phyloP scores from a whole-genome alignment of 2,888 invertebrate genomes.

The Chelonus formosanus region DNA sequence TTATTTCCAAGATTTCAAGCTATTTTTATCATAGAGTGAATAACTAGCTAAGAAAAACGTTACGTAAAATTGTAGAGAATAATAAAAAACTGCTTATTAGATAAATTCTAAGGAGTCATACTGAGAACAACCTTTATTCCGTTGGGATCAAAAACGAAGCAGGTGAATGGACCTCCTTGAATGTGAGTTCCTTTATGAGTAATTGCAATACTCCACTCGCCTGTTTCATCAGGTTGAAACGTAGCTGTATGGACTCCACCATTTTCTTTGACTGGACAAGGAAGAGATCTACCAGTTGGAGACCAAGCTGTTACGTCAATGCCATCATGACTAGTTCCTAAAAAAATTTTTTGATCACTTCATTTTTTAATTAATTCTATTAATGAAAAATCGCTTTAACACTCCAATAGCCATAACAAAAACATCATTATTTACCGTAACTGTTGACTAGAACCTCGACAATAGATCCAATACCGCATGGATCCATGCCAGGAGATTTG shows the following conservation, averaged over 20 bases:
- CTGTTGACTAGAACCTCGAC: constrained; percentile 93
- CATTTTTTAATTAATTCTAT: no score
- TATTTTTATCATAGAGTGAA: no score
- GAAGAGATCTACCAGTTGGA: constrained; percentile 84
- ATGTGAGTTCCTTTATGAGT: constrained; percentile 96
- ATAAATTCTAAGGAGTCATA: not conserved
- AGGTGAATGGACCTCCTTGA: constrained; percentile 94
- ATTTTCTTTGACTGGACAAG: constrained; percentile 85
- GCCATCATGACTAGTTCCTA: constrained; percentile 69
- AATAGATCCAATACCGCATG: constrained; percentile 92
- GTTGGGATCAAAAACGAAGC: constrained; percentile 94
- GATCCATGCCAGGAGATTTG: constrained; percentile 91
- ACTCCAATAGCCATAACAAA: no score
- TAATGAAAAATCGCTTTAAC: no score
- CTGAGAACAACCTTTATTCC: constrained; percentile 74
- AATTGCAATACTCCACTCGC: constrained; percentile 96
- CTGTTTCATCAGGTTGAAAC: constrained; percentile 96
- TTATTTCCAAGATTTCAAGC: not conserved
- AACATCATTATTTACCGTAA: constrained; percentile 69
- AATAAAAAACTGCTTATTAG: no score
- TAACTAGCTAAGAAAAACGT: no score
- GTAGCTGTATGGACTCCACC: constrained; percentile 93
- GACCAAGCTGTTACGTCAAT: constrained; percentile 93
- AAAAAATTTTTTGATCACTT: no score
- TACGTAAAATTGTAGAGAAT: no score